Conservation (phyloP, 2,113 vertebrate species). For the Corydoras maculifer region DNA sequence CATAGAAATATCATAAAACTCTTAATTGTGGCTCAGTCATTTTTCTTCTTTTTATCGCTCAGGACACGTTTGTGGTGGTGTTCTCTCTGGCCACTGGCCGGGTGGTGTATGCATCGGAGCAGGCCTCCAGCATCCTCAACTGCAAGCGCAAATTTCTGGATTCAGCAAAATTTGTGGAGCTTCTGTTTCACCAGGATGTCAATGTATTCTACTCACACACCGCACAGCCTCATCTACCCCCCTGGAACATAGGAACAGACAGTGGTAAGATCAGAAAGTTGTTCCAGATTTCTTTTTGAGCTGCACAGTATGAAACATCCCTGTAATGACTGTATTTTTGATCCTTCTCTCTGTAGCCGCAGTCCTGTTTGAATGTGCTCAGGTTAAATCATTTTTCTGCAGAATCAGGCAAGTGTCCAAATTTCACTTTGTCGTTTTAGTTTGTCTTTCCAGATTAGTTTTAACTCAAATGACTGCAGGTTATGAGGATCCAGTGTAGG, state of each 20-base stretch:
- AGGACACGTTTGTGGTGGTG: slow-evolving; percentile 81
- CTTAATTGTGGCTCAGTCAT: too few species aligned
- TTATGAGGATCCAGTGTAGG: too few species aligned
- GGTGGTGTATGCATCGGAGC: slow-evolving; percentile 76
- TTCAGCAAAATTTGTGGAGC: slow-evolving; percentile 76
- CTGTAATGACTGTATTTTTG: too few species aligned
- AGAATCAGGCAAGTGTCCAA: slow-evolving; percentile 73
- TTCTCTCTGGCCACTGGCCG: slow-evolving; percentile 78
- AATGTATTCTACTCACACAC: slow-evolving; percentile 79
- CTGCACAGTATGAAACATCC: too few species aligned
- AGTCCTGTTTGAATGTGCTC: slow-evolving; percentile 67
- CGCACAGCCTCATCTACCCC: slow-evolving; percentile 70
- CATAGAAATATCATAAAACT: background rate
- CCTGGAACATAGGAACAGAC: slow-evolving; percentile 66
- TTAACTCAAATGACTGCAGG: background rate
- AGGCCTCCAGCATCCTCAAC: slow-evolving; percentile 73
- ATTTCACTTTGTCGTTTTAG: background rate
- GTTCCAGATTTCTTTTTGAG: too few species aligned
- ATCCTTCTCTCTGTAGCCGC: slow-evolving; percentile 51
- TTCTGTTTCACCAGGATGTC: slow-evolving; percentile 81
- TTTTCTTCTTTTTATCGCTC: slow-evolving; percentile 8
- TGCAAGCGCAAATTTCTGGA: slow-evolving; percentile 74
- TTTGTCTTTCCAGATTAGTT: background rate
- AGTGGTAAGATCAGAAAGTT: slow-evolving; percentile 16
- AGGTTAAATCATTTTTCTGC: slow-evolving; percentile 87